phyloP scores from a whole-genome alignment of 2,113 vertebrate genomes.

The Nansenia antarctica region DNA sequence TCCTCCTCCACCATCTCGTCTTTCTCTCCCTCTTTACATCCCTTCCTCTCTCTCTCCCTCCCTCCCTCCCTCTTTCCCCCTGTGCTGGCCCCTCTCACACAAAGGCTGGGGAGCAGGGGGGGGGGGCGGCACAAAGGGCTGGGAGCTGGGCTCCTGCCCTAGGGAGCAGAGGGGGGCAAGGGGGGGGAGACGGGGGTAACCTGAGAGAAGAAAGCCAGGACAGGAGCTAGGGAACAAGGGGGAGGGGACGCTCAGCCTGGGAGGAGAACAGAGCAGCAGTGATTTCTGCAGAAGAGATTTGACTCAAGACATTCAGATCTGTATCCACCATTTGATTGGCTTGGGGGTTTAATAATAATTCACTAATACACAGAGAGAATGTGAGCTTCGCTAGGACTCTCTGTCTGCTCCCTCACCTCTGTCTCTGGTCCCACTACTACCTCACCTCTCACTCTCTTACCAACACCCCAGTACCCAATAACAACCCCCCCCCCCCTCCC shows the following conservation, averaged over 20 bases:
- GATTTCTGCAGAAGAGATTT: background rate
- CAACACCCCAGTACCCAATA: background rate
- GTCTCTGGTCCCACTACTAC: background rate
- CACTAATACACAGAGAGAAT: background rate
- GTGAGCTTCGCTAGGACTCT: background rate
- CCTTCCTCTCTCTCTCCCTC: background rate
- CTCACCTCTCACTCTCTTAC: background rate
- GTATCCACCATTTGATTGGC: background rate
- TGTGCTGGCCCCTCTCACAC: slow-evolving; percentile 67
- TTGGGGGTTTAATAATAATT: background rate
- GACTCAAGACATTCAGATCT: background rate
- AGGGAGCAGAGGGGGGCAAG: slow-evolving; percentile 58
- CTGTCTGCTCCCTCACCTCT: background rate
- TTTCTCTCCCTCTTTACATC: slow-evolving; percentile 16
- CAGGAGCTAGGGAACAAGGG: slow-evolving; percentile 33
- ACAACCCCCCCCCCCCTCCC: background rate
- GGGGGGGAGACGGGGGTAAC: slow-evolving; percentile 39
- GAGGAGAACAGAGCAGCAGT: background rate
- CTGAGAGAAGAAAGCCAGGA: slow-evolving; percentile 68
- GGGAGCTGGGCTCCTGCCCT: slow-evolving; percentile 59
- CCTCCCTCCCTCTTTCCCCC: background rate
- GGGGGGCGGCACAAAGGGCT: slow-evolving; percentile 61
- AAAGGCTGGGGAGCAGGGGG: slow-evolving; percentile 53
- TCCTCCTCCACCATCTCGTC: background rate
- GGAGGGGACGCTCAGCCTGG: slow-evolving; percentile 12